Evolutionary conservation across 2,113 vertebrate species (phyloP), one percentile per base, ranked within the genome.

Genomic region (Elanoides forficatus): DNA sequence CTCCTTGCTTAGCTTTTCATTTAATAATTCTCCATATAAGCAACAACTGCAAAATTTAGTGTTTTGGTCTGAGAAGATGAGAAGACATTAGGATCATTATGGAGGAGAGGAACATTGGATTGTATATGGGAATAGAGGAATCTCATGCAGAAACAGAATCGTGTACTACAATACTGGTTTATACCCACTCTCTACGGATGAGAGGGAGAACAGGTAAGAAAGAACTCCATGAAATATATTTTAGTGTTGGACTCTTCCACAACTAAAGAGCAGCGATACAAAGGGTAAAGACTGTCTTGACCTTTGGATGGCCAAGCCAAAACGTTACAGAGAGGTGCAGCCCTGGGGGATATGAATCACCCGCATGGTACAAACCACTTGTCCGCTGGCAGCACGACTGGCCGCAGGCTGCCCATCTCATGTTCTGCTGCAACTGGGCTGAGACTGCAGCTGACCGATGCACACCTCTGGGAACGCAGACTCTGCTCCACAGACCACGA

Each of bases 331-430:
- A 27, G 40, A 32, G 47, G 45, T 4, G 29, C 45, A 40, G 53
- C 25, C 59, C 52, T 10, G 13, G 3, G 23, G 45, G 52, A 43
- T 15, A 1, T 0, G 26, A 18, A 32, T 7, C 21, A 13, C 26
- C 48, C 15, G 2, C 6, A 2, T 0, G 52, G 48, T 5, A 40
- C 38, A 21, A 30, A 45, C 8, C 29, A 4, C 25, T 19, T 38
- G 20, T 4, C 21, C 1, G 23, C 22, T 3, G 15, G 72, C 23
- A 56, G 58, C 78, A 7, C 1, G 2, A 10, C 27, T 0, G 40
- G 72, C 79, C 1, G 6, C 21, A 3, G 42, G 60, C 34, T n/a
- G 45, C 30, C 62, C 32, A 15, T 12, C 85, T 29, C 38, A 0
- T 1, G 8, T 10, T 6, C 42, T 23, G 32, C 75, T 13, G 38